A percentile compares a stretch with the other conserved stretches of the same genome.
Conservation (phyloP, 2,113 vertebrate genomes). For the Trematomus loennbergii region DNA sequence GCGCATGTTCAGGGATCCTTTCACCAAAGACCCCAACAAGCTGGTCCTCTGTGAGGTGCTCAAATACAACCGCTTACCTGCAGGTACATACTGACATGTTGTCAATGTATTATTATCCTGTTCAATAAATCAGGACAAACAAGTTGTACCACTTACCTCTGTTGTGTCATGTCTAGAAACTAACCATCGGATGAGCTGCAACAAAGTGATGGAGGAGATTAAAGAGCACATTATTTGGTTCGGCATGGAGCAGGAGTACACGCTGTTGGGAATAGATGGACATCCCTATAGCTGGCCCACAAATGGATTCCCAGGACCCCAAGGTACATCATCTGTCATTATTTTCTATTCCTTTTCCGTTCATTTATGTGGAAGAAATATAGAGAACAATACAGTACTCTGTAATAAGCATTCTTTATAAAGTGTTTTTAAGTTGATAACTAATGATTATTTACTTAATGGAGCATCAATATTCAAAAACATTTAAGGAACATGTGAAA, state of each 20-base stretch:
- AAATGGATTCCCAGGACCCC: conserved; percentile 67
- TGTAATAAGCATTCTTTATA: background rate
- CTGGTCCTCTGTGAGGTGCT: conserved; percentile 88
- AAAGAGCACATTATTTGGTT: conserved; percentile 70
- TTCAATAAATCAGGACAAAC: conserved; percentile 53
- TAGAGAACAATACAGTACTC: background rate
- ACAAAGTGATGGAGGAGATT: conserved; percentile 64
- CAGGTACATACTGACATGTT: conserved; percentile 79
- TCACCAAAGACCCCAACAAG: conserved; percentile 88
- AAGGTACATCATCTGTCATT: conserved; percentile 51
- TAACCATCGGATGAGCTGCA: conserved; percentile 68
- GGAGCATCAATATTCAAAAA: too few relatives aligned
- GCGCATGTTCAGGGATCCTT: conserved; percentile 87
- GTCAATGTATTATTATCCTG: background rate
- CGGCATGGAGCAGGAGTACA: conserved; percentile 80
- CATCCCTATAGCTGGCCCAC: conserved; percentile 68
- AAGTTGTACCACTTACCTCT: conserved; percentile 35
- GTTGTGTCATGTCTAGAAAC: conserved; percentile 50
- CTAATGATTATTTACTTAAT: too few relatives aligned
- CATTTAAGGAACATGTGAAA: too few relatives aligned
- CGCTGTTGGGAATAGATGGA: conserved; percentile 57
- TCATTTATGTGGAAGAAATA: background rate
- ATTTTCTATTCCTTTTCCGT: background rate
- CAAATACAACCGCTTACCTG: conserved; percentile 83
- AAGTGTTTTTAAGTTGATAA: background rate